Conservation (phyloP, 1,140 invertebrate species). For the Charaxes varanes region DNA sequence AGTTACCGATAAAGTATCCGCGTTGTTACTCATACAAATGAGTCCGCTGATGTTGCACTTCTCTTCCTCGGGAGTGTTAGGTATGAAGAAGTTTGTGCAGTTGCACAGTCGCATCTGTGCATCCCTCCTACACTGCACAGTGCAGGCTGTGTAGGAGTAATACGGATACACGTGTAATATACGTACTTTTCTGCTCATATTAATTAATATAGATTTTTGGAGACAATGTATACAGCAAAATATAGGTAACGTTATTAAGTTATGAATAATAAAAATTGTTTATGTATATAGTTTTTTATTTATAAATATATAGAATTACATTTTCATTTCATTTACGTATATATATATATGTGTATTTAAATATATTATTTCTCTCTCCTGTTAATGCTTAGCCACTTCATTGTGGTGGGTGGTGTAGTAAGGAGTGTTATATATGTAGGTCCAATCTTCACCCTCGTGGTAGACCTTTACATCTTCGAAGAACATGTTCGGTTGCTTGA, state of each 20-base stretch:
- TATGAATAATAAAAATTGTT: slow-evolving; percentile 1
- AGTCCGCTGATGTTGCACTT: slow-evolving; percentile 68
- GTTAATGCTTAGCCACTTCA: slow-evolving; percentile 37
- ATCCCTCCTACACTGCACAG: slow-evolving; percentile 79
- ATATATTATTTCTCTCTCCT: slow-evolving; percentile 27
- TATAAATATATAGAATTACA: slow-evolving; percentile 5
- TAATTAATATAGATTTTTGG: no score
- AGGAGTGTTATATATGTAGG: slow-evolving; percentile 39
- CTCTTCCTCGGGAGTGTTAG: slow-evolving; percentile 66
- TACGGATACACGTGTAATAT: slow-evolving; percentile 76
- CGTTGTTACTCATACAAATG: slow-evolving; percentile 77
- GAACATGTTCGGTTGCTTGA: slow-evolving; percentile 79
- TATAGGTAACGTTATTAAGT: no score
- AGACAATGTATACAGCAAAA: no score
- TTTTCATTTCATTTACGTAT: slow-evolving; percentile 1
- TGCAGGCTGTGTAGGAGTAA: slow-evolving; percentile 82
- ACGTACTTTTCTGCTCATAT: no score
- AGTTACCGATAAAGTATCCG: slow-evolving; percentile 76
- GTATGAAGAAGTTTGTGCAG: slow-evolving; percentile 80
- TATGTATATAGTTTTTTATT: slow-evolving; percentile 10
- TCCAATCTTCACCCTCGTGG: slow-evolving; percentile 73
- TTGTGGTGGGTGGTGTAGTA: slow-evolving; percentile 26
- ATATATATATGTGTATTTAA: neutral
- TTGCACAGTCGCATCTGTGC: slow-evolving; percentile 77
- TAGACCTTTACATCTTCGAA: slow-evolving; percentile 79